Evolutionary conservation across 2,797 vertebrate species (phyloP).

Genomic region (Natrix natrix): DNA sequence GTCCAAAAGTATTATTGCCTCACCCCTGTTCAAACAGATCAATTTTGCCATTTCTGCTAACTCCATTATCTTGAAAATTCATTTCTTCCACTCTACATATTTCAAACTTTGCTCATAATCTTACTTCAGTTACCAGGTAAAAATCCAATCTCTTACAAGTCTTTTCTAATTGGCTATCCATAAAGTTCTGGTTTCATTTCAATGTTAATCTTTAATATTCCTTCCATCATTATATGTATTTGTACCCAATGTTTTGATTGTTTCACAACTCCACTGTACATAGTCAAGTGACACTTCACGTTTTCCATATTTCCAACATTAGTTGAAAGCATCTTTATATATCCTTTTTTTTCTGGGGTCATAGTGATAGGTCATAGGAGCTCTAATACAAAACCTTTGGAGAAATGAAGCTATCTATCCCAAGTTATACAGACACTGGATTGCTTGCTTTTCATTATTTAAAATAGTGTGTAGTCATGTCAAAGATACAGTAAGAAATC

Average conservation of each 20-base stretch:
- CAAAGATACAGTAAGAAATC: neutral
- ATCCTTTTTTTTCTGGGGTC: neutral
- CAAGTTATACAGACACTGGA: neutral
- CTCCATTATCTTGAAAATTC: neutral
- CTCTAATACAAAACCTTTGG: neutral
- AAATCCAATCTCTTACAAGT: neutral
- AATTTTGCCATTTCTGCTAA: neutral
- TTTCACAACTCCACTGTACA: neutral
- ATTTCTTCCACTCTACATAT: neutral
- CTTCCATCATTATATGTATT: neutral
- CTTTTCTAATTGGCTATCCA: neutral
- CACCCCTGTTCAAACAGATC: neutral
- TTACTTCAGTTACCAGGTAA: neutral
- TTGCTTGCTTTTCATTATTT: neutral
- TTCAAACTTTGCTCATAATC: neutral
- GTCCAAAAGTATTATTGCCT: neutral
- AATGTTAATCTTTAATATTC: neutral
- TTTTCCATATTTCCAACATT: neutral
- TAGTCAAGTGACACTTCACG: neutral
- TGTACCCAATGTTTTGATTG: neutral
- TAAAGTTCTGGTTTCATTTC: neutral
- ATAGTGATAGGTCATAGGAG: neutral
- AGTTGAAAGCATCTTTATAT: neutral
- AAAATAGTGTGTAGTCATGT: neutral
- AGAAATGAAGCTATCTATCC: neutral